phyloP scores from a whole-genome alignment of 2,888 invertebrate genomes.

The Mantis religiosa region DNA sequence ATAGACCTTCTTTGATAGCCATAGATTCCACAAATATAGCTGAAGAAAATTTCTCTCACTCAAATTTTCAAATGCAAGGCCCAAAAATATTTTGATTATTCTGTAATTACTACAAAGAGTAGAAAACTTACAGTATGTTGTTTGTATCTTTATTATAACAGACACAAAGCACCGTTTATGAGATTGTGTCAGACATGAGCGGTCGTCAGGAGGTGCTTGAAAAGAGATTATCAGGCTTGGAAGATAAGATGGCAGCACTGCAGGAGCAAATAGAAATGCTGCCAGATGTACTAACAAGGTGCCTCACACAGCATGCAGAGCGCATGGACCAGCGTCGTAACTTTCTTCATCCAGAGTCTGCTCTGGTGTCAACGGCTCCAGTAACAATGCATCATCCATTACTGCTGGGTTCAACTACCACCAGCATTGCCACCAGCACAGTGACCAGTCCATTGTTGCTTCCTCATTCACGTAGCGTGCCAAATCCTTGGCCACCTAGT shows the following conservation, averaged over 20 bases:
- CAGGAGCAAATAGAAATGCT: slow-evolving; percentile 84
- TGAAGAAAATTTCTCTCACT: no score
- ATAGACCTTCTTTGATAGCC: no score
- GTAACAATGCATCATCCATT: slow-evolving; percentile 43
- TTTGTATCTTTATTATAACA: slow-evolving; percentile 47
- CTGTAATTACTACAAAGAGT: not conserved
- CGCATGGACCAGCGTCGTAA: slow-evolving; percentile 77
- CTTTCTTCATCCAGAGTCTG: slow-evolving; percentile 84
- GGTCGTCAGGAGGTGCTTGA: slow-evolving; percentile 89
- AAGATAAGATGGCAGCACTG: slow-evolving; percentile 82
- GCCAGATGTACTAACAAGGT: slow-evolving; percentile 71
- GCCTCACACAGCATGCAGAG: slow-evolving; percentile 59
- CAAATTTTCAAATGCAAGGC: no score
- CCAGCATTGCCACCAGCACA: slow-evolving; percentile 45
- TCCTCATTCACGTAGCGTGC: slow-evolving; percentile 53
- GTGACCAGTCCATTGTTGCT: slow-evolving; percentile 36
- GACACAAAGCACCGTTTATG: slow-evolving; percentile 98
- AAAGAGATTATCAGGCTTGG: slow-evolving; percentile 86
- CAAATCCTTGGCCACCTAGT: slow-evolving; percentile 73
- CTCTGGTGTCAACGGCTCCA: slow-evolving; percentile 50
- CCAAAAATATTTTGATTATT: no score
- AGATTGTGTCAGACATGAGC: slow-evolving; percentile 96
- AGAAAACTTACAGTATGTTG: not conserved
- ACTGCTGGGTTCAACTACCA: slow-evolving; percentile 26
- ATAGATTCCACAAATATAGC: no score